These are phyloP conservation scores for Enteromius unitaeniatus DNA, from an alignment of 2,797 vertebrate genomes.

Conservation along the genomic window DNA sequence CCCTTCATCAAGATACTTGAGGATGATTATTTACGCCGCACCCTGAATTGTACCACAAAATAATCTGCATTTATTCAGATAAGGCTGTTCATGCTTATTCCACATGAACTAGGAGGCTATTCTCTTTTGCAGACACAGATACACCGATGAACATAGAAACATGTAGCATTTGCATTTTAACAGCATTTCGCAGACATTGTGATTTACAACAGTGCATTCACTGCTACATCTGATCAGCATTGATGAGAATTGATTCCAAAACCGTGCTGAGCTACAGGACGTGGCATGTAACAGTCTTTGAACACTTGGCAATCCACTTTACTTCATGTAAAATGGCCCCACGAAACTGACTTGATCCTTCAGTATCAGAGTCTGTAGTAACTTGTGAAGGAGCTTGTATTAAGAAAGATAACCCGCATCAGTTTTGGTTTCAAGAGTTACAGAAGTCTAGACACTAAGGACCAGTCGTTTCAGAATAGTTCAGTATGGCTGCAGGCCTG, in stretches of 20 bases:
- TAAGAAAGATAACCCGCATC: not conserved
- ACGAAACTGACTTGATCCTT: not conserved
- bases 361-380: not conserved
- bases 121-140: not conserved
- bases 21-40: not conserved
- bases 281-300: not conserved
- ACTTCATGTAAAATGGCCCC: not conserved
- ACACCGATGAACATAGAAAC: not conserved
- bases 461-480: constrained; percentile 51
- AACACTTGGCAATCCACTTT: constrained; percentile 6
- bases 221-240: not conserved
- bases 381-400: not conserved
- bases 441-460: not conserved
- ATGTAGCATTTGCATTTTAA: not conserved
- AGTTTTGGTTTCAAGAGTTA: not conserved
- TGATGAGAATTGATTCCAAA: not conserved
- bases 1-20: not conserved
- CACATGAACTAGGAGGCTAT: not conserved
- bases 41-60: not conserved
- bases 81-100: not conserved
- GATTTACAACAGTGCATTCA: constrained; percentile 18
- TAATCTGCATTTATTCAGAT: not conserved
- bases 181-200: not conserved
- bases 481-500: constrained; percentile 75
- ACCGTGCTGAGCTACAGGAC: not conserved